Conservation (phyloP, 2,888 invertebrate species). For the Ochlodes sylvanus region DNA sequence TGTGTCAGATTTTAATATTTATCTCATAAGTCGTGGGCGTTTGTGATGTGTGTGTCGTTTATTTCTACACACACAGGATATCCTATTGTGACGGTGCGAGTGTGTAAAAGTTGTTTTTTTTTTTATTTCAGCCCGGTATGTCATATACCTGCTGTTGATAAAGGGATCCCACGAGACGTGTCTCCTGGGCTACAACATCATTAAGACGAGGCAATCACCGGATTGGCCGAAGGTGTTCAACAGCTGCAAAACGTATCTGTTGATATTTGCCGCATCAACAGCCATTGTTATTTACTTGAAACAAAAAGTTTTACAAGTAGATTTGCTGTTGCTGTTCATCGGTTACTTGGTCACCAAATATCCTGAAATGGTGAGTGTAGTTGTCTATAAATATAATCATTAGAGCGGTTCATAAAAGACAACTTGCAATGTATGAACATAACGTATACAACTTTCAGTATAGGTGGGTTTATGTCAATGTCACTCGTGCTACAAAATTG, state of each 20-base stretch:
- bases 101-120: too few species aligned
- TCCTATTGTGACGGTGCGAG: too few species aligned
- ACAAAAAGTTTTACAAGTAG: slow-evolving; percentile 50
- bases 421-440: too few species aligned
- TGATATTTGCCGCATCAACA: slow-evolving; percentile 44
- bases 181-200: slow-evolving; percentile 40
- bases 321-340: slow-evolving; percentile 55
- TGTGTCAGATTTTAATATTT: too few species aligned
- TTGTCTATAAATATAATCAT: too few species aligned
- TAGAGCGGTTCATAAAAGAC: too few species aligned
- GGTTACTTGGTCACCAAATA: slow-evolving; percentile 56
- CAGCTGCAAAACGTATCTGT: slow-evolving; percentile 46
- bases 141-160: slow-evolving; percentile 56
- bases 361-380: slow-evolving; percentile 60
- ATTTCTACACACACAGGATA: too few species aligned
- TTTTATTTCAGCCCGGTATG: slow-evolving; percentile 59
- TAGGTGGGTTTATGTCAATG: too few species aligned
- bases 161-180: slow-evolving; percentile 48
- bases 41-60: too few species aligned
- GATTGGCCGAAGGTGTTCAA: slow-evolving; percentile 39
- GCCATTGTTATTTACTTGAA: slow-evolving; percentile 48
- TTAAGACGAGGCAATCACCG: slow-evolving; percentile 37
- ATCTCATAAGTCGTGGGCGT: too few species aligned
- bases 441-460: too few species aligned
- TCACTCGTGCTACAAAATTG: too few species aligned